These are phyloP conservation scores for Oscheius sp. DNA, from an alignment of 2,888 invertebrate species.

Conservation along the genomic window DNA sequence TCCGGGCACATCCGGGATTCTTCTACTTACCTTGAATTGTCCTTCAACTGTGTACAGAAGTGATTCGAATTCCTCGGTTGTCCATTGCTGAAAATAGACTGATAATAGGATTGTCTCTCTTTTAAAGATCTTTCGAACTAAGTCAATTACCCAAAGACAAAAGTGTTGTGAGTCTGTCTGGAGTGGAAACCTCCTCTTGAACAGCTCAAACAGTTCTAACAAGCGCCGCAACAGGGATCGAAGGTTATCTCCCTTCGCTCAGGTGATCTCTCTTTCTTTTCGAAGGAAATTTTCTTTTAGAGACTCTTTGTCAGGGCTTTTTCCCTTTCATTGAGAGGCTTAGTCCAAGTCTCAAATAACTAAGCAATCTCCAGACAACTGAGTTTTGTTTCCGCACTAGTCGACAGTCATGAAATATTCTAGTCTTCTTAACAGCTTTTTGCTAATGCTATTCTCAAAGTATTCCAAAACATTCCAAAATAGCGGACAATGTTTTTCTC, in stretches of 20 bases:
- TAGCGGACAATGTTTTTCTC: too few species aligned
- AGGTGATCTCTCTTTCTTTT: neutral
- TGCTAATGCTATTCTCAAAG: too few species aligned
- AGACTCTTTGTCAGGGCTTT: too few species aligned
- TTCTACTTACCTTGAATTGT: conserved; percentile 15
- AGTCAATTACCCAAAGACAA: conserved; percentile 13
- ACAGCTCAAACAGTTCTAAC: conserved; percentile 29
- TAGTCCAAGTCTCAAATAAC: too few species aligned
- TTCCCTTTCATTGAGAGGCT: too few species aligned
- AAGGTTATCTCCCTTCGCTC: conserved; percentile 5
- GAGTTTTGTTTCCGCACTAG: too few species aligned
- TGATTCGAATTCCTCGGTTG: neutral
- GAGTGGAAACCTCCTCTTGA: conserved; percentile 24
- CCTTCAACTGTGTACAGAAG: conserved; percentile 10
- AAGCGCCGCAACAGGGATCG: conserved; percentile 18
- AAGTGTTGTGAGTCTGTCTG: conserved; percentile 17
- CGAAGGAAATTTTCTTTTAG: too few species aligned
- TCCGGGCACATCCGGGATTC: neutral
- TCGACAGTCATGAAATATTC: too few species aligned
- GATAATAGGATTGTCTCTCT: too few species aligned
- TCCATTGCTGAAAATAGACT: conserved; percentile 16
- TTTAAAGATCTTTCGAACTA: neutral
- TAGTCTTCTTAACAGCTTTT: too few species aligned
- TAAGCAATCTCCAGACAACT: too few species aligned
- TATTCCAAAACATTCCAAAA: too few species aligned